Evolutionary conservation across 1,140 invertebrate species (phyloP).

Genomic region (Thalassaphorura encarpata): DNA sequence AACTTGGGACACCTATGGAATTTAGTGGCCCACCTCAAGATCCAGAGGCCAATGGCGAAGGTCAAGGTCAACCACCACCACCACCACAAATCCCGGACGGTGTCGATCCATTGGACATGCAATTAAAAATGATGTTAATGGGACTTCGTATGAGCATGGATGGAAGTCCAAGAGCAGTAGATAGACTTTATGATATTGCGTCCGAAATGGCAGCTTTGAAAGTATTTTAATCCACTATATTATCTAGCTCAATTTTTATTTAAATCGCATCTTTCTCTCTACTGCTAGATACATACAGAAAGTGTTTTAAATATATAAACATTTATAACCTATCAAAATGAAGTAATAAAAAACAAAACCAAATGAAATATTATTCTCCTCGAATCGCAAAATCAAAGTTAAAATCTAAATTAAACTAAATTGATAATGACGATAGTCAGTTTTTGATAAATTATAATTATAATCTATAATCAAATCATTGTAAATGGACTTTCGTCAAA

Average conservation of each 20-base stretch:
- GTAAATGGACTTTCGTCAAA: not conserved
- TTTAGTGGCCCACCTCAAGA: not conserved
- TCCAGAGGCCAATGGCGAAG: not conserved
- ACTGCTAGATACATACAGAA: not conserved
- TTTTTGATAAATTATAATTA: not conserved
- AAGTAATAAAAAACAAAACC: not conserved
- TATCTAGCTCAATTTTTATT: not conserved
- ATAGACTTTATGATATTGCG: not conserved
- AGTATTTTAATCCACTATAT: not conserved
- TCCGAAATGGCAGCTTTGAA: not conserved
- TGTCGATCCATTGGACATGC: not conserved
- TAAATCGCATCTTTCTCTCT: not conserved
- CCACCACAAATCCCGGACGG: not conserved
- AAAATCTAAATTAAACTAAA: not conserved
- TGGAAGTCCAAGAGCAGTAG: not conserved
- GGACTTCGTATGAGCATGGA: not conserved
- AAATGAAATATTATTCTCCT: too few relatives aligned
- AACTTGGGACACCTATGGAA: constrained; percentile 8
- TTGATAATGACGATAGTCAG: not conserved
- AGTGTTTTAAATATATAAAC: not conserved
- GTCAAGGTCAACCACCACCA: not conserved
- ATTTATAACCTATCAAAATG: not conserved
- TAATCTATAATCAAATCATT: not conserved
- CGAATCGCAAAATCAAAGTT: too few relatives aligned
- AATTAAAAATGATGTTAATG: not conserved